Evolutionary conservation across 2,888 invertebrate genomes (phyloP).

Genomic region (Luffia ferchaultella): DNA sequence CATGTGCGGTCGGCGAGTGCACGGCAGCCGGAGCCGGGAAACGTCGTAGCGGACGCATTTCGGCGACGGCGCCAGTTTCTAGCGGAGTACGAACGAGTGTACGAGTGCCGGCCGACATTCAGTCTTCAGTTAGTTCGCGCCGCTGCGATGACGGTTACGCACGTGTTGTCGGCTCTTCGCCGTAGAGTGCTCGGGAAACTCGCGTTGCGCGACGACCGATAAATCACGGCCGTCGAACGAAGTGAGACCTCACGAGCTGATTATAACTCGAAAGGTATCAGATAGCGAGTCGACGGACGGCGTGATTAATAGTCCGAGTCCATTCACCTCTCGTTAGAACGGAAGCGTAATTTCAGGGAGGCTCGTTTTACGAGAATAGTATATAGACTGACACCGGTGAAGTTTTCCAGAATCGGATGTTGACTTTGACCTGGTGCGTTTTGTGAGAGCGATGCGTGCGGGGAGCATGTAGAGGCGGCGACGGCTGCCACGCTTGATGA

Average conservation of each 20-base stretch:
- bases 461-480: slow-evolving; percentile 16
- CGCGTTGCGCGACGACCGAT: slow-evolving; percentile 55
- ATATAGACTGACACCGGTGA: slow-evolving; percentile 49
- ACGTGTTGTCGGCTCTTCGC: slow-evolving; percentile 34
- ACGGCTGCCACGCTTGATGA: slow-evolving; percentile 1
- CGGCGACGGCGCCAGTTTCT: background rate
- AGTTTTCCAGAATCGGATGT: slow-evolving; percentile 45
- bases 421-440: slow-evolving; percentile 31
- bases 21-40: too few species aligned
- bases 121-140: slow-evolving; percentile 34
- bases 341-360: slow-evolving; percentile 37
- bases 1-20: slow-evolving; percentile 38
- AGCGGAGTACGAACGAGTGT: background rate
- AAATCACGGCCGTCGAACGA: slow-evolving; percentile 45
- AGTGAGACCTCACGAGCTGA: slow-evolving; percentile 49
- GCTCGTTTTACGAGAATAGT: slow-evolving; percentile 42
- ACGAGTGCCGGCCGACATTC: background rate
- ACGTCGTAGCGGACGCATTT: background rate
- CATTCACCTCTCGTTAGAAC: slow-evolving; percentile 34
- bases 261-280: slow-evolving; percentile 53
- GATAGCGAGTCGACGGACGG: slow-evolving; percentile 35
- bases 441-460: slow-evolving; percentile 13
- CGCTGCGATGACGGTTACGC: slow-evolving; percentile 48
- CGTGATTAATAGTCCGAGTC: slow-evolving; percentile 47
- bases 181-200: slow-evolving; percentile 36